Percentiles rank a stretch among this genome's conserved stretches.
Evolutionary conservation across 2,888 invertebrate species (phyloP).

Genomic region (Stenurella melanura): DNA sequence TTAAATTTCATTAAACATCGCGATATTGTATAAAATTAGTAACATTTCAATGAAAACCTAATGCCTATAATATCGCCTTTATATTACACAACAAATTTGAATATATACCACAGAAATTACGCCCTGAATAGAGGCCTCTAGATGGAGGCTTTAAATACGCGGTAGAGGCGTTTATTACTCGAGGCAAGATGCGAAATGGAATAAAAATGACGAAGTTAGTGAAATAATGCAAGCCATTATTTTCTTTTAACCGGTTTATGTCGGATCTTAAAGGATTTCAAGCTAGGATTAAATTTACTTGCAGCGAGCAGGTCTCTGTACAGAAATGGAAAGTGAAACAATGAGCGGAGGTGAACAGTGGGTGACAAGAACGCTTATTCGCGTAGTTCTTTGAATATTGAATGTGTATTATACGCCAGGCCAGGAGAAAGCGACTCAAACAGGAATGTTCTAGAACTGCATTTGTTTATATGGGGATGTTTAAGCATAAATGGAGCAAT

Average conservation of each 20-base stretch:
- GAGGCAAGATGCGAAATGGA: background rate
- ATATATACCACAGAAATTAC: conserved; percentile 31
- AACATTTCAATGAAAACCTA: conserved; percentile 28
- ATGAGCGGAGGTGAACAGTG: too few species aligned
- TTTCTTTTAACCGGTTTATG: conserved; percentile 22
- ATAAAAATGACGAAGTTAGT: conserved; percentile 23
- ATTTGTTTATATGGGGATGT: too few species aligned
- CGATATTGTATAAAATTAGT: conserved; percentile 28
- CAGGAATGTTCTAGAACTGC: too few species aligned
- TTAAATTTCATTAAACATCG: conserved; percentile 24
- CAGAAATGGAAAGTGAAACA: too few species aligned
- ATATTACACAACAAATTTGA: conserved; percentile 31
- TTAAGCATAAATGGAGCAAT: too few species aligned
- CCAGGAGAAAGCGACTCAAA: too few species aligned
- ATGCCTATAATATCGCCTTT: conserved; percentile 24
- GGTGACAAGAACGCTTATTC: too few species aligned
- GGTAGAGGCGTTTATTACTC: background rate
- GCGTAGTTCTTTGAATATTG: too few species aligned
- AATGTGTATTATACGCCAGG: too few species aligned
- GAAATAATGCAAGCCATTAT: conserved; percentile 17
- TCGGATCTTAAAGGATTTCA: background rate
- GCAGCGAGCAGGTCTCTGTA: too few species aligned
- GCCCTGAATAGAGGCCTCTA: conserved; percentile 25
- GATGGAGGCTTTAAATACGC: conserved; percentile 20
- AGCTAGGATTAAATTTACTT: background rate